phyloP scores from a whole-genome alignment of 1,140 invertebrate species.

The Drosophila teissieri region DNA sequence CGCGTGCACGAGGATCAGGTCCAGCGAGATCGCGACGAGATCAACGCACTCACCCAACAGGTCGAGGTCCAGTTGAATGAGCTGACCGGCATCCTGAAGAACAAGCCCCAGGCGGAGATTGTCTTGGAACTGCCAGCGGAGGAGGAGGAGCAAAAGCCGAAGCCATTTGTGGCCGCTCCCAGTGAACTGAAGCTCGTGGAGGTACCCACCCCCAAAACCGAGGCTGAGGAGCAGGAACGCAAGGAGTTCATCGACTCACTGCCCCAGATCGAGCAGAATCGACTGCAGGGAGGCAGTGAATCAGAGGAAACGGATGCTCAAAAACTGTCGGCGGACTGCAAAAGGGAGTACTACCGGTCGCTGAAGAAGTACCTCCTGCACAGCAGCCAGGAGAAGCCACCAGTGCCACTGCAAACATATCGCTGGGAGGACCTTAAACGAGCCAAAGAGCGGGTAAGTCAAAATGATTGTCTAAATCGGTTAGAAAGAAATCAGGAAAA shows the following conservation, averaged over 20 bases:
- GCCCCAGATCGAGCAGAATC: conserved; percentile 69
- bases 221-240: conserved; percentile 71
- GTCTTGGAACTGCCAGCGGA: conserved; percentile 34
- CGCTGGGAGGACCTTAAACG: conserved; percentile 90
- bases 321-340: conserved; percentile 77
- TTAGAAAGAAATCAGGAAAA: no score
- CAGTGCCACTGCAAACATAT: conserved; percentile 88
- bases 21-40: conserved; percentile 44
- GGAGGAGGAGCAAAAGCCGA: conserved; percentile 15
- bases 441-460: conserved; percentile 84
- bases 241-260: conserved; percentile 79
- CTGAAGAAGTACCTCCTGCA: conserved; percentile 79
- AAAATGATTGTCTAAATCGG: no score
- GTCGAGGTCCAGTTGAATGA: conserved; percentile 78
- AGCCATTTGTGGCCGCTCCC: conserved; percentile 27
- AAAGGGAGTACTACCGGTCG: conserved; percentile 83
- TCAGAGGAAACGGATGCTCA: conserved; percentile 65
- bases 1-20: conserved; percentile 49
- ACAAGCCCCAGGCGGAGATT: conserved; percentile 66
- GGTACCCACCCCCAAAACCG: conserved; percentile 72
- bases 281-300: conserved; percentile 12
- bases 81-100: conserved; percentile 78
- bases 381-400: conserved; percentile 85
- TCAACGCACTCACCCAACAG: conserved; percentile 62
- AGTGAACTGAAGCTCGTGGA: conserved; percentile 72